phyloP scores from a whole-genome alignment of 2,113 vertebrate species.

The Picathartes gymnocephalus region DNA sequence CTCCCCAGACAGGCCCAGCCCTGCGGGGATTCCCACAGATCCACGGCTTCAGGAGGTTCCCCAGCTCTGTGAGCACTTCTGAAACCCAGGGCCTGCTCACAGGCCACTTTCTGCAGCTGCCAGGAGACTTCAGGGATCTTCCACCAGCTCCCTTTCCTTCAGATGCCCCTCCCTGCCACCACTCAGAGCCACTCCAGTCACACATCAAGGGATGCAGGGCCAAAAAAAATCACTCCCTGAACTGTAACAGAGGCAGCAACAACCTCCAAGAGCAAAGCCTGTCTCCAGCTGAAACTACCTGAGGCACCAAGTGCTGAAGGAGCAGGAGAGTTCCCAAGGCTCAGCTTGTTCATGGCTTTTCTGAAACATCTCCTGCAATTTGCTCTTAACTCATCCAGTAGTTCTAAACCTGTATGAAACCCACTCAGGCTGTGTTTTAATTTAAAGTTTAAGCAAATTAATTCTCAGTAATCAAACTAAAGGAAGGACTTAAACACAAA shows the following conservation, averaged over 20 bases:
- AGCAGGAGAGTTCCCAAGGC: background rate
- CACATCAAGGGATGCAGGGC: background rate
- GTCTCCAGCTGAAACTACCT: background rate
- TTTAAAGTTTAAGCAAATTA: slow-evolving; percentile 1
- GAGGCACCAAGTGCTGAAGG: background rate
- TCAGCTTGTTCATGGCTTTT: background rate
- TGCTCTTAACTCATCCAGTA: background rate
- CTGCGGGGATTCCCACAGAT: background rate
- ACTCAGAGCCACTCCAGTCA: rapidly evolving
- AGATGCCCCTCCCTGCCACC: background rate
- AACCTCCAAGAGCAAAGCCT: background rate
- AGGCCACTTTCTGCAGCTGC: background rate
- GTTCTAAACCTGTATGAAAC: background rate
- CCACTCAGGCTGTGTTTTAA: background rate
- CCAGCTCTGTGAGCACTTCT: background rate
- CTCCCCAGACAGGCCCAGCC: background rate
- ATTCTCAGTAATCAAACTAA: background rate
- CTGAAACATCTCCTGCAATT: background rate
- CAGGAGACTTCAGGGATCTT: rapidly evolving
- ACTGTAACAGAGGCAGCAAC: background rate
- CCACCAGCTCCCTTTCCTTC: background rate
- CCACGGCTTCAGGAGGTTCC: background rate
- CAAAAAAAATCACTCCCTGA: background rate
- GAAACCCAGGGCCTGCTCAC: background rate
- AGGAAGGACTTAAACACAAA: slow-evolving; percentile 1